Evolutionary conservation across 2,113 vertebrate genomes (phyloP), one percentile per base, ranked within the genome.

Genomic region (Podilymbus podiceps): DNA sequence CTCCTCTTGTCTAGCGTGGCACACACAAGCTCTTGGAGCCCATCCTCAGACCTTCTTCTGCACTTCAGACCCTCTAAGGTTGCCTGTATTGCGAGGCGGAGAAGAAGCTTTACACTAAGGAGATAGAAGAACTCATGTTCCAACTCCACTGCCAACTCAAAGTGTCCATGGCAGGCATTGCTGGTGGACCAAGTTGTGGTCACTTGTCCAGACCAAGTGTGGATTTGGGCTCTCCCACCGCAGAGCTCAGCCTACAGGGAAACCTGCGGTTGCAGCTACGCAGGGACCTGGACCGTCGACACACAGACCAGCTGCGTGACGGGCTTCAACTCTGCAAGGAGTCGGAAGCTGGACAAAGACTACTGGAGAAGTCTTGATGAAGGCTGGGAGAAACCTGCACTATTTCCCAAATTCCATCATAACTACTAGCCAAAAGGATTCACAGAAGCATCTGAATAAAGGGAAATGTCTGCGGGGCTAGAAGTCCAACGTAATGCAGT

Each of bases 261-360:
- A 74, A 46, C 3, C 31, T 27, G 28, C 67, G 42, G 38, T 22
- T 50, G 47, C 46, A 16, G 5, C 14, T 14, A 3, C 8, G 46
- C 23, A 3, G 24, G 53, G 44, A 55, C 11, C n/a, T 59, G 64
- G 46, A 18, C 0, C 4, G 14, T 12, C 49, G 31, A n/a, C 28
- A 30, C 15, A 5, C 0, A 22, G 10, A 49, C 0, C 10, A 24
- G n/a, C 62, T 68, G 55, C 3, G 1, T 6, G 46, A 31, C 0
- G 31, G 44, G 19, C 74, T 74, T 67, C 68, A 72, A 5, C 40
- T 24, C 40, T 60, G 47, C 42, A 9, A 22, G 50, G 46, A 91
- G 30, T 14, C 3, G 3, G 67, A 33, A 74, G 19, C 62, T 72
- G 68, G 64, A 64, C 17, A 20, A 50, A 44, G n/a, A n/a, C n/a